Conservation (phyloP, 2,888 invertebrate genomes). For the Cosmorhoe ocellata region DNA sequence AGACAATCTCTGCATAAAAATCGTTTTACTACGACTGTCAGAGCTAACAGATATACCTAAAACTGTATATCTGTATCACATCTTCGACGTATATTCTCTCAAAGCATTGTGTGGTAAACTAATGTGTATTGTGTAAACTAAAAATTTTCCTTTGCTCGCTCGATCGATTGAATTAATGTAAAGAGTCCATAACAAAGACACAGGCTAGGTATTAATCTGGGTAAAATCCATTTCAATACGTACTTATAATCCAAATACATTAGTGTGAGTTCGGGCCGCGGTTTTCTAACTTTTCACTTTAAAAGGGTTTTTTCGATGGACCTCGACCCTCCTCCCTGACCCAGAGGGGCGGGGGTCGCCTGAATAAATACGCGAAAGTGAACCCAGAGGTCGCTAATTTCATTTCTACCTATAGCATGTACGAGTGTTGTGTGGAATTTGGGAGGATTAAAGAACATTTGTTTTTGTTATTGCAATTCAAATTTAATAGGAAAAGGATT, state of each 20-base stretch:
- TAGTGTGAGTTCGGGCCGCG: constrained; percentile 28
- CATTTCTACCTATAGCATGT: constrained; percentile 45
- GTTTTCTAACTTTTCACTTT: constrained; percentile 63
- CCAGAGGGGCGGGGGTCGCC: constrained; percentile 38
- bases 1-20: too few species aligned
- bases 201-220: background rate
- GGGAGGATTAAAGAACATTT: constrained; percentile 13
- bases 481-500: constrained; percentile 18
- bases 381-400: constrained; percentile 56
- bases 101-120: too few species aligned
- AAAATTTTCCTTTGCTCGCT: too few species aligned
- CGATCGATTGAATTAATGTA: too few species aligned
- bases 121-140: too few species aligned
- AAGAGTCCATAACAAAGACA: background rate
- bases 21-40: too few species aligned
- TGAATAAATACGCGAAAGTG: constrained; percentile 57
- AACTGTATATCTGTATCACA: too few species aligned
- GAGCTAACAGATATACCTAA: too few species aligned
- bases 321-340: constrained; percentile 26
- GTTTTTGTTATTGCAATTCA: constrained; percentile 18
- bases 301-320: constrained; percentile 67
- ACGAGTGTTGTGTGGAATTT: constrained; percentile 22
- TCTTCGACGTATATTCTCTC: too few species aligned
- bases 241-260: constrained; percentile 7
- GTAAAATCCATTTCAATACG: constrained; percentile 5